Base-by-base conservation (phyloP, 35 echinoderm and acorn worm genomes). In the Acanthaster planci region DNA sequence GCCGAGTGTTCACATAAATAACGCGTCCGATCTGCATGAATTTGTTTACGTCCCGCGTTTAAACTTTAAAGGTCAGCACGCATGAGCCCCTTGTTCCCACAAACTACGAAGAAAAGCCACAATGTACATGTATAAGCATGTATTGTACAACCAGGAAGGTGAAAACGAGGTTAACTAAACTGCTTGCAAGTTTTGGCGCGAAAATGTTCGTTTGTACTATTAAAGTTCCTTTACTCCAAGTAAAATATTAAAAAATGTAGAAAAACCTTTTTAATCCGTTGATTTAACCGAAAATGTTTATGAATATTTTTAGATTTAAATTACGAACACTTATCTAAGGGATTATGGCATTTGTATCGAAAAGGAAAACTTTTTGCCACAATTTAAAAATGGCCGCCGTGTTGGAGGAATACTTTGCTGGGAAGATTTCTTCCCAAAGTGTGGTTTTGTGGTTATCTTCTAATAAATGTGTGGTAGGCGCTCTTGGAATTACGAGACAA, bases 301-400 rank as follows among this genome's bases (percentile, higher is more conserved):
- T n/a, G n/a, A n/a, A n/a, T n/a, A n/a, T n/a, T n/a, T n/a, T n/a
- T n/a, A n/a, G n/a, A n/a, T n/a, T n/a, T n/a, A n/a, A n/a, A n/a
- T n/a, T n/a, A n/a, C n/a, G n/a, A n/a, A n/a, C n/a, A n/a, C n/a
- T n/a, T n/a, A n/a, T n/a, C n/a, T n/a, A n/a, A n/a, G n/a, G n/a
- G n/a, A n/a, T n/a, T n/a, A n/a, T n/a, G n/a, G n/a, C n/a, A n/a
- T n/a, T n/a, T n/a, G n/a, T n/a, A n/a, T n/a, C n/a, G n/a, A n/a
- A 47, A 47, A 47, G 12, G 12, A 47, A 47, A 47, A 47, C 12
- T 47, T 4, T 12, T 39, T 75, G 18, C 14, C 18, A 79, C 35
- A 15, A 34, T 77, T 81, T 82, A 72, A 89, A 89, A 76, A 89
- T 89, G 87, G 87, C 87, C 31, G 87, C 80, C 12, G 80, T 89